phyloP scores from a whole-genome alignment of 1,140 invertebrate species.

The Elymnias hypermnestra region DNA sequence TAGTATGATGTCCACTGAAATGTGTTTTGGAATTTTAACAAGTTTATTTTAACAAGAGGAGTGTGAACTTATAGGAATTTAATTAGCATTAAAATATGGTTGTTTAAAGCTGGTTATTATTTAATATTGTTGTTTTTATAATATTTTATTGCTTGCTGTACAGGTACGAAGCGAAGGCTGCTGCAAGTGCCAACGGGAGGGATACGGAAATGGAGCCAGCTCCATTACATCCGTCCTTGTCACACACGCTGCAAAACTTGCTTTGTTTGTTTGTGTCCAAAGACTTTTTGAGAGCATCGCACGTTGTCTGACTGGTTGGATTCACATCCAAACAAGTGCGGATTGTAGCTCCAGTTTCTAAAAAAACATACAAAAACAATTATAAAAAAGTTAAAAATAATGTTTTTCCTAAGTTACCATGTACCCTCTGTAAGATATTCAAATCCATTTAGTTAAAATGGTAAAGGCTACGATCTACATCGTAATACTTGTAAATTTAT shows the following conservation, averaged over 20 bases:
- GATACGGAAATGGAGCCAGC: conserved; percentile 67
- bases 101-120: conserved; percentile 7
- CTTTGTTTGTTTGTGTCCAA: conserved; percentile 40
- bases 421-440: too few species aligned
- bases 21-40: too few species aligned
- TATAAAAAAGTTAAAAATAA: too few species aligned
- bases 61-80: too few species aligned
- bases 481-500: too few species aligned
- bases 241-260: conserved; percentile 56
- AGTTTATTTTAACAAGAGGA: too few species aligned
- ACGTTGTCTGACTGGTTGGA: conserved; percentile 50
- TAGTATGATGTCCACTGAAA: too few species aligned
- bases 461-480: too few species aligned
- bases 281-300: conserved; percentile 37
- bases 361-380: conserved; percentile 28
- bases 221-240: conserved; percentile 76
- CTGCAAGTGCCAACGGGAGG: conserved; percentile 52
- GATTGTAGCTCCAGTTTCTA: conserved; percentile 50
- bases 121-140: neutral
- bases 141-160: conserved; percentile 50
- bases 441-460: too few species aligned
- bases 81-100: neutral
- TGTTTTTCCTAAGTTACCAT: too few species aligned
- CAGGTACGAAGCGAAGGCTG: conserved; percentile 46
- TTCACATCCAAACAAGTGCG: conserved; percentile 61